A percentile compares a stretch with the other conserved stretches of the same genome.
These are phyloP conservation scores for Phymastichus coffea DNA, from an alignment of 1,140 invertebrate species.

Conservation along the genomic window DNA sequence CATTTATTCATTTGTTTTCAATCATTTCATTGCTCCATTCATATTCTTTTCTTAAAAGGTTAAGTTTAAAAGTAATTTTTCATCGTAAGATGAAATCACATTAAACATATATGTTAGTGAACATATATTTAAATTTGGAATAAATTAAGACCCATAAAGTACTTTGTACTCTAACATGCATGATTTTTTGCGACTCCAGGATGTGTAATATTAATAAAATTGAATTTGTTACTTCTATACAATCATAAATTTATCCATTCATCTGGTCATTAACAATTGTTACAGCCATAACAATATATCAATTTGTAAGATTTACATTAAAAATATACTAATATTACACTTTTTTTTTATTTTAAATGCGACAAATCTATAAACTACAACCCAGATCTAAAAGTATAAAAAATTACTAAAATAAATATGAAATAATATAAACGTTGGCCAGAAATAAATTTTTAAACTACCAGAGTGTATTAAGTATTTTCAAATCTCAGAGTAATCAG, in stretches of 20 bases:
- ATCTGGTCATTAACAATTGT: too few species aligned
- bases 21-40: too few species aligned
- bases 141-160: background rate
- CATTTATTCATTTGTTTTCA: too few species aligned
- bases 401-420: too few species aligned
- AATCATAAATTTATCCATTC: background rate
- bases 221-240: background rate
- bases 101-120: background rate
- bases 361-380: constrained; percentile 4
- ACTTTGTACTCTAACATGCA: constrained; percentile 1
- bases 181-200: background rate
- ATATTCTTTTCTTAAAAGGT: too few species aligned
- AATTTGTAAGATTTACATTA: background rate
- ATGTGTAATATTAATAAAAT: background rate
- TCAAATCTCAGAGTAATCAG: background rate
- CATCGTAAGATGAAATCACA: background rate
- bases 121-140: background rate
- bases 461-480: background rate
- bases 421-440: too few species aligned
- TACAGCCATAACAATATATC: too few species aligned
- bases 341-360: background rate
- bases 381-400: background rate
- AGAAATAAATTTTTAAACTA: too few species aligned
- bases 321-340: background rate
- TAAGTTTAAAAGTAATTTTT: too few species aligned